Conservation (phyloP, 2,797 vertebrate genomes). For the Paramormyrops hopkinsi region DNA sequence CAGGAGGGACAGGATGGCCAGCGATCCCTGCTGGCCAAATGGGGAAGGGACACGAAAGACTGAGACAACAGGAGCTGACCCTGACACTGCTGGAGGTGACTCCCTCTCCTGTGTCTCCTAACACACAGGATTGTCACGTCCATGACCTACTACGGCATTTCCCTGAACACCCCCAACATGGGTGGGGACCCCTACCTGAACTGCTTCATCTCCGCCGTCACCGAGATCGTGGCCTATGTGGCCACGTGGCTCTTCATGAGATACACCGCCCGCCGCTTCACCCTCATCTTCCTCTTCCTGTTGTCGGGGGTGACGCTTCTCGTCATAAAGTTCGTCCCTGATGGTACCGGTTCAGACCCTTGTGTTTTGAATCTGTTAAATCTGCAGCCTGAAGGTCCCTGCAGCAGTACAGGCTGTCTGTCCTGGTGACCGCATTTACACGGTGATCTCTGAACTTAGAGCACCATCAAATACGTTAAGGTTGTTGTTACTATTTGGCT, state of each 20-base stretch:
- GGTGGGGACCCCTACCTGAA: no score
- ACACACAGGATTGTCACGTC: conserved; percentile 26
- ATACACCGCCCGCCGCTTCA: no score
- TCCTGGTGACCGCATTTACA: neutral
- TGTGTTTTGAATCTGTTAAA: neutral
- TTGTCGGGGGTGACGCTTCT: conserved; percentile 9
- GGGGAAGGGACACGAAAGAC: no score
- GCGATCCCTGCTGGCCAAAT: neutral
- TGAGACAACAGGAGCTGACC: no score
- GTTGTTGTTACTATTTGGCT: neutral
- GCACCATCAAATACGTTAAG: neutral
- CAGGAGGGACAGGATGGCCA: no score
- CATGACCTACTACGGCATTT: conserved; percentile 37
- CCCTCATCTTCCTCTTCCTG: no score
- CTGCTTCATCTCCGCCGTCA: no score
- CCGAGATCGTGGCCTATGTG: no score
- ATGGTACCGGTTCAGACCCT: conserved; percentile 14
- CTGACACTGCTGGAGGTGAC: neutral
- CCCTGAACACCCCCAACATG: conserved; percentile 24
- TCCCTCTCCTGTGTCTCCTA: neutral
- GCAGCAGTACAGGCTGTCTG: neutral
- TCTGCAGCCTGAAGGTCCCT: neutral
- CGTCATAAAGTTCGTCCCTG: conserved; percentile 31
- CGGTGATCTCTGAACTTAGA: neutral
- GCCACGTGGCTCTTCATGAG: conserved; percentile 22